phyloP scores from a whole-genome alignment of 2,888 invertebrate species.

The Melanargia galathea region DNA sequence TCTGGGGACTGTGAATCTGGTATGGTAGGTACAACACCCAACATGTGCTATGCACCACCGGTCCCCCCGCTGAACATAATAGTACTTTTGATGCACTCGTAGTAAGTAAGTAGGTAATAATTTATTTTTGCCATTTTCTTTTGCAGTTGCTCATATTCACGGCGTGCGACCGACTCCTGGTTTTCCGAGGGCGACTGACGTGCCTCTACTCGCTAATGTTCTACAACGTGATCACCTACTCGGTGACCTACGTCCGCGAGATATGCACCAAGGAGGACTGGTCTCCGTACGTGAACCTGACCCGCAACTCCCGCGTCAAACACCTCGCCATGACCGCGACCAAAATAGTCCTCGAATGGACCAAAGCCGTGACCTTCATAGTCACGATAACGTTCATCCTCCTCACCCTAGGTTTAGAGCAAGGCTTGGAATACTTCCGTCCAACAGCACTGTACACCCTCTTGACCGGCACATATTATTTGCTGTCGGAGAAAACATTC shows the following conservation, averaged over 20 bases:
- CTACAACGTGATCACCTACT: constrained; percentile 91
- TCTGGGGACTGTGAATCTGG: no score
- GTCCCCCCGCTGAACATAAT: no score
- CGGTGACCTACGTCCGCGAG: constrained; percentile 88
- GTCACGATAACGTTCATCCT: constrained; percentile 90
- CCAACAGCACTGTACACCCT: constrained; percentile 86
- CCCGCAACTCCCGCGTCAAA: constrained; percentile 87
- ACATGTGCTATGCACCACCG: no score
- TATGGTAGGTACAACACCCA: no score
- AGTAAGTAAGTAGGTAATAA: no score
- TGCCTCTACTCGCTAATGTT: constrained; percentile 90
- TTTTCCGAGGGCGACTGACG: constrained; percentile 83
- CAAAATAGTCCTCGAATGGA: constrained; percentile 91
- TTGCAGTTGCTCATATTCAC: constrained; percentile 87
- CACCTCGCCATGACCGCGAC: constrained; percentile 92
- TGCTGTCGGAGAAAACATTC: constrained; percentile 87
- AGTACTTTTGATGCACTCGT: no score
- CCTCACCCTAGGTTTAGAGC: constrained; percentile 88
- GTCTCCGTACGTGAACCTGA: constrained; percentile 89
- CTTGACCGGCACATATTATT: constrained; percentile 86
- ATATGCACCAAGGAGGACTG: constrained; percentile 88
- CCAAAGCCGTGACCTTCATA: constrained; percentile 90
- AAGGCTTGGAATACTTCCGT: constrained; percentile 87
- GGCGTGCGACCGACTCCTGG: constrained; percentile 86
- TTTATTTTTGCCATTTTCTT: constrained; percentile 4